Evolutionary conservation across 2,797 vertebrate species (phyloP), one percentile per base, ranked within the genome.

Genomic region (Sebastes kiyomatsui): DNA sequence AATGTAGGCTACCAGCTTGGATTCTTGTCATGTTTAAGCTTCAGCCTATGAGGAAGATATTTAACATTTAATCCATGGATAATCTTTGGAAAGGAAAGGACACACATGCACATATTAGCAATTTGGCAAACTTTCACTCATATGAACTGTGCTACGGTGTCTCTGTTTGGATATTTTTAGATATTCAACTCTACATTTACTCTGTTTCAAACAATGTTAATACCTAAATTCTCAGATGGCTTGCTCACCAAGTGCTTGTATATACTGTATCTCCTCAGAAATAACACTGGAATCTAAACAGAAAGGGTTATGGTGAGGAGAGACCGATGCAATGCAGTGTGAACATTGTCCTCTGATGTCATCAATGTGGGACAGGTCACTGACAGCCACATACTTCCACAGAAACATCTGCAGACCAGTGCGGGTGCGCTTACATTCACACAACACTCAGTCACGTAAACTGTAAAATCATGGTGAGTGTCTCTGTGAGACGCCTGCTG

Each of bases 261-360:
- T 85, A 88, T 62, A 79, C 77, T 75, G 67, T 18, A 67, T 74
- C 55, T 75, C 54, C n/a, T 77, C 38, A 81, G 60, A 74, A 86
- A 84, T 84, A 85, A 92, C 74, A 85, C 30, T 20, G 18, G 54
- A 85, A 71, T 82, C 67, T 77, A 87, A 88, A 91, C 87, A 89
- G 66, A 85, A 35, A 38, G 12, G 20, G 35, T 23, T 38, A 3
- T 10, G 25, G 2, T 72, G 49, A 73, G 11, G 25, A 16, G 67
- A 22, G 54, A 64, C 42, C 4, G 76, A 70, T 75, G 68, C 79
- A 60, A 16, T 28, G 60, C 58, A 38, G 55, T 27, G 18, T 71
- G 72, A 69, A 42, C 46, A 10, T 67, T 18, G 22, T 22, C 56
- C 54, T 69, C n/a, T 85, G 90, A 87, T 74, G 49, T 87, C 67